Conservation (phyloP, 2,888 invertebrate species). For the Quadroppia sp. region DNA sequence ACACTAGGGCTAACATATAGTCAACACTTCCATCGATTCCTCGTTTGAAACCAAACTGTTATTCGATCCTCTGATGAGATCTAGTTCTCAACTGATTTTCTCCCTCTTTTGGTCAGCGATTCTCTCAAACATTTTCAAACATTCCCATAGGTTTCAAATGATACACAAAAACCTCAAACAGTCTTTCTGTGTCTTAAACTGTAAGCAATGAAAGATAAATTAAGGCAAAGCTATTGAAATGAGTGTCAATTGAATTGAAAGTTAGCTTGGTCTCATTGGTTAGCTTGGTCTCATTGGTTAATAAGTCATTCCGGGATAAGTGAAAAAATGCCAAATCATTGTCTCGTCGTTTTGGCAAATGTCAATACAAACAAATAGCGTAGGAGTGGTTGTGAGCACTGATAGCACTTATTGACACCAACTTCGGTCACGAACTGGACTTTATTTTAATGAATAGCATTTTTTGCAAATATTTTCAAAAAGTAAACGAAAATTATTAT, state of each 20-base stretch:
- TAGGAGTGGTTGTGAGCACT: background rate
- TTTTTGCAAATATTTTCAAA: background rate
- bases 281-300: no score
- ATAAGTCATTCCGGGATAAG: background rate
- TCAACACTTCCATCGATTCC: constrained; percentile 7
- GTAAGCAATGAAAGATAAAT: background rate
- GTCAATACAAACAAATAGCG: background rate
- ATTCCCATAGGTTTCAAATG: background rate
- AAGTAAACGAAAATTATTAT: no score
- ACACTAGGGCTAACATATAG: background rate
- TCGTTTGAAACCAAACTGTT: background rate
- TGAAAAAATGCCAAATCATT: constrained; percentile 7
- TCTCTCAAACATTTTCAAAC: background rate
- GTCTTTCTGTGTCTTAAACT: background rate
- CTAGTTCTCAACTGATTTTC: background rate
- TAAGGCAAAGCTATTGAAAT: background rate
- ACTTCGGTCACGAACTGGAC: no score
- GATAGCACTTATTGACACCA: background rate
- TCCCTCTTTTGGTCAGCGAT: constrained; percentile 17
- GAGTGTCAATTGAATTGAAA: background rate
- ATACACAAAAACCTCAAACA: background rate
- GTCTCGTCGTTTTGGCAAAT: background rate
- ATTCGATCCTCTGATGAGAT: constrained; percentile 9
- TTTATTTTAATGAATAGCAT: background rate
- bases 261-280: no score